Evolutionary conservation across 2,888 invertebrate species (phyloP), one percentile per base, ranked within the genome.

Genomic region (Ectobius pallidus): DNA sequence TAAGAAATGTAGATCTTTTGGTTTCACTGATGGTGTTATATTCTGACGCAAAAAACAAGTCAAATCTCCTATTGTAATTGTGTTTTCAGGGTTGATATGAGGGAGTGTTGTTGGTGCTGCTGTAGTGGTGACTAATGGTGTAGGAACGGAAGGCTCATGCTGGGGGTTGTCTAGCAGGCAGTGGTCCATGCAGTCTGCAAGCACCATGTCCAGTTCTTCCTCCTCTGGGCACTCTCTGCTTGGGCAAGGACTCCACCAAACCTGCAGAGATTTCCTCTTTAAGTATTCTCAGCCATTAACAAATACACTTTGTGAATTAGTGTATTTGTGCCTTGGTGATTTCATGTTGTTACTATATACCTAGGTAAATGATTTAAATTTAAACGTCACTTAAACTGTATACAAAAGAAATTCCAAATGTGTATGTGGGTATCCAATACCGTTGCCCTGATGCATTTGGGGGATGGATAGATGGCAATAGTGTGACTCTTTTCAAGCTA

Each of bases 161-260:
- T 30, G 27, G 0, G 16, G 14, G 3, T 25, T 46, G 16, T 65
- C n/a, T 4, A 91, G 82, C 76, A 90, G 81, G 80, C 92, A 93
- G 81, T 92, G 90, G 82, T 92, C 91, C 11, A 89, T 86, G 79
- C 92, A 93, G 77, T 89, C 87, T 78, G 91, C 90, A 39, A 92
- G 84, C 18, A 91, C 89, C 79, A 93, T 87, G 80, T 92, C 90
- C 32, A 92, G 84, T 78, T 90, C 90, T 77, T 91, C 91, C 76
- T 90, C 89, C 78, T 90, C 91, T 0, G 92, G 92, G 80, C 92
- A 93, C 82, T 92, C 92, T 75, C 92, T 85, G 78, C 92, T 92
- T 0, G 92, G 91, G 79, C 92, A 93, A 0, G 92, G 92, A 79
- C 92, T 92, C 92, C 92, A 93, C 92, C 92, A 93, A 42, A 92